A percentile compares a stretch with the other conserved stretches of the same genome.
Evolutionary conservation across 1,140 invertebrate genomes (phyloP).

Genomic region (Cherax quadricarinatus): DNA sequence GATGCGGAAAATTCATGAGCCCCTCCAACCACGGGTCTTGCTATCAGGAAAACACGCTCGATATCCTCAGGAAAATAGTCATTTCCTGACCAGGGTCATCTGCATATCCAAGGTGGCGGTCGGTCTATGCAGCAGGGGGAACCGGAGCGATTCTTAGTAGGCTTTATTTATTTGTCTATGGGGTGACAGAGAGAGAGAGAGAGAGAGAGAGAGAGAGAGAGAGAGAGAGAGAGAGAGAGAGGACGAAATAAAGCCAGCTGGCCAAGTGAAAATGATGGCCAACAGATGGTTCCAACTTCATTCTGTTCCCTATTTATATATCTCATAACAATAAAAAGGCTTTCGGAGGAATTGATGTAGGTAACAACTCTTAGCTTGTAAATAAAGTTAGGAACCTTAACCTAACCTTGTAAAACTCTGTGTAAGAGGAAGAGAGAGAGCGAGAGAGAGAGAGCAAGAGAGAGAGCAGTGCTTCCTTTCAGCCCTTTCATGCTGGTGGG

Average conservation of each 20-base stretch:
- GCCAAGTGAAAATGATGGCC: too few species aligned
- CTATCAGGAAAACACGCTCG: constrained; percentile 5
- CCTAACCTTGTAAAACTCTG: too few species aligned
- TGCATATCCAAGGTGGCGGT: neutral
- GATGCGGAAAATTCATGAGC: neutral
- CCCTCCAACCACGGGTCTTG: neutral
- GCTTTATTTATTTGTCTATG: too few species aligned
- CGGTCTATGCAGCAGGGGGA: neutral
- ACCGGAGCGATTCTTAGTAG: too few species aligned
- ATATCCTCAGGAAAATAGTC: neutral
- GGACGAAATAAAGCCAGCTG: too few species aligned
- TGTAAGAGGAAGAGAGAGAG: neutral
- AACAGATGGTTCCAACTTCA: too few species aligned
- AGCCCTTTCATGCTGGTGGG: neutral
- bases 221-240: neutral
- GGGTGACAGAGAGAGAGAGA: neutral
- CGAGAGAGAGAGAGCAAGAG: constrained; percentile 21
- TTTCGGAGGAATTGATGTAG: too few species aligned
- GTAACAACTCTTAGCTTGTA: too few species aligned
- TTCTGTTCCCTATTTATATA: too few species aligned
- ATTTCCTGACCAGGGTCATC: neutral
- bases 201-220: neutral
- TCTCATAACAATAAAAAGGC: too few species aligned
- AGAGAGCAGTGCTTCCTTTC: neutral
- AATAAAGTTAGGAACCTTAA: too few species aligned